A percentile compares a stretch with the other conserved stretches of the same genome.
Evolutionary conservation across 2,113 vertebrate genomes (phyloP).

Genomic region (Xenus cinereus): DNA sequence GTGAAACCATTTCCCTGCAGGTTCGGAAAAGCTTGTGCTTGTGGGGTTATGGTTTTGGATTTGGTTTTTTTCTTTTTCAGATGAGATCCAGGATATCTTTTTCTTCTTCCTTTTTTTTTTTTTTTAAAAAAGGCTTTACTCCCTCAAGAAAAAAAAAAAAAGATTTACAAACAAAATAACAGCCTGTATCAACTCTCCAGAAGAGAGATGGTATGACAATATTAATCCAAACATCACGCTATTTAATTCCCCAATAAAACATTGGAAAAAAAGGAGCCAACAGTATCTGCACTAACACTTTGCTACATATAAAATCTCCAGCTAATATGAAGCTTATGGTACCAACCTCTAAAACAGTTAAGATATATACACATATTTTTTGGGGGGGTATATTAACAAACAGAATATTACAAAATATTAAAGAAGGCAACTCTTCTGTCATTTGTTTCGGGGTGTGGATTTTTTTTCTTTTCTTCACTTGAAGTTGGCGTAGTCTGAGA

Average conservation of each 20-base stretch:
- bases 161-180: constrained; percentile 68
- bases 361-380: constrained; percentile 88
- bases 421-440: constrained; percentile 89
- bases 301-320: constrained; percentile 94
- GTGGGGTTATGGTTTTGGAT: neutral
- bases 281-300: constrained; percentile 81
- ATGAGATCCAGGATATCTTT: constrained; percentile 23
- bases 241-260: constrained; percentile 85
- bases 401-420: constrained; percentile 99
- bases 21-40: constrained; percentile 60
- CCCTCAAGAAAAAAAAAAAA: constrained; percentile 17
- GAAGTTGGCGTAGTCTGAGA: constrained; percentile 99
- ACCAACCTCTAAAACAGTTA: constrained; percentile 90
- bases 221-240: constrained; percentile 81
- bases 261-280: constrained; percentile 77
- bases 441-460: neutral
- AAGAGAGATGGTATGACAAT: constrained; percentile 68
- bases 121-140: constrained; percentile 46
- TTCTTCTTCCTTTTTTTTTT: neutral
- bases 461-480: constrained; percentile 75
- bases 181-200: constrained; percentile 66
- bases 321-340: constrained; percentile 90
- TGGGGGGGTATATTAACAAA: constrained; percentile 88
- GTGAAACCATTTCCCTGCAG: constrained; percentile 50
- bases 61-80: neutral